Evolutionary conservation across 2,113 vertebrate genomes (phyloP).

Genomic region (Petrocephalus microphthalmus): DNA sequence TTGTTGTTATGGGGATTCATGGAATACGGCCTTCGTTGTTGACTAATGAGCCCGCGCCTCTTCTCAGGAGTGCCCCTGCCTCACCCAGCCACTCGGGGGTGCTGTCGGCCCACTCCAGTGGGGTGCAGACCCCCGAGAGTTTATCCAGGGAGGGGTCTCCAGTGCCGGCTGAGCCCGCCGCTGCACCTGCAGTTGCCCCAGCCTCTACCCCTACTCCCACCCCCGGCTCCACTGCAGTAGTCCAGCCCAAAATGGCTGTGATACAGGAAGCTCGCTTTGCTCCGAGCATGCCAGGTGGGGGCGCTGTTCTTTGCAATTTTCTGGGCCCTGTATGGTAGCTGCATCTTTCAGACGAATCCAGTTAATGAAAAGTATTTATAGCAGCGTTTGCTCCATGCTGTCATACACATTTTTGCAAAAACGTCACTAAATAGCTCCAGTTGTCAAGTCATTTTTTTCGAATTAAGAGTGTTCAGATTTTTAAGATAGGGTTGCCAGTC

Average conservation of each 20-base stretch:
- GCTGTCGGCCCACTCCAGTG: constrained; percentile 91
- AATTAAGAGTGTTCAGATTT: background rate
- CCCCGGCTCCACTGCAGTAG: constrained; percentile 31
- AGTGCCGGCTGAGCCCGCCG: constrained; percentile 80
- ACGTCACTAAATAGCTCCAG: background rate
- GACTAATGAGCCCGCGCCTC: background rate
- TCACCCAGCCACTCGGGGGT: constrained; percentile 93
- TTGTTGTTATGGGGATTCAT: background rate
- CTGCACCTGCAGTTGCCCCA: constrained; percentile 53
- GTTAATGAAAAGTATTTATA: background rate
- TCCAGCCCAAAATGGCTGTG: constrained; percentile 88
- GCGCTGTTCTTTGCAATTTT: background rate
- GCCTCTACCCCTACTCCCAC: background rate
- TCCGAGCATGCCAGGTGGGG: constrained; percentile 83
- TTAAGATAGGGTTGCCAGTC: background rate
- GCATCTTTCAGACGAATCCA: background rate
- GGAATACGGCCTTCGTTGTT: background rate
- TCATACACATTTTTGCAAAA: background rate
- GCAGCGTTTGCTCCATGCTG: background rate
- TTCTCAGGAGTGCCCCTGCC: constrained; percentile 83
- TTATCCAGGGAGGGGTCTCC: constrained; percentile 93
- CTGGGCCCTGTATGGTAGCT: background rate
- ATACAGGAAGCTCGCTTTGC: constrained; percentile 93
- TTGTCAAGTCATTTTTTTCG: background rate
- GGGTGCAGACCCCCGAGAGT: constrained; percentile 91